phyloP scores from a whole-genome alignment of 2,113 vertebrate species.

The Hemiprocne comata region DNA sequence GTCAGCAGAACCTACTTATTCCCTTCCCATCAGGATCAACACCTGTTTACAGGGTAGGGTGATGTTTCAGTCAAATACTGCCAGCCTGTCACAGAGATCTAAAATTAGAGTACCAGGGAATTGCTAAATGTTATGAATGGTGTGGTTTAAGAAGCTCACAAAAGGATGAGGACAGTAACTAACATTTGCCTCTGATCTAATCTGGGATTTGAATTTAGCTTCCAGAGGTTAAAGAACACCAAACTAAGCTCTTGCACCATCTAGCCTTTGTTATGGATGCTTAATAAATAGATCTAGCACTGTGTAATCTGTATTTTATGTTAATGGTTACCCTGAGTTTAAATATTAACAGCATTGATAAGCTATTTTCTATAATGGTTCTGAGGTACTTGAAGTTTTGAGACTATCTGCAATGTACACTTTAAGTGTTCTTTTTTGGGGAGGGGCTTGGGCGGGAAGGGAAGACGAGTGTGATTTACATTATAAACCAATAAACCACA shows the following conservation, averaged over 20 bases:
- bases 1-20: slow-evolving; percentile 66
- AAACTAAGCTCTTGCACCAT: slow-evolving; percentile 34
- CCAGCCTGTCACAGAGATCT: slow-evolving; percentile 42
- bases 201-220: slow-evolving; percentile 40
- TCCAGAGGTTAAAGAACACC: slow-evolving; percentile 52
- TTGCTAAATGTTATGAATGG: slow-evolving; percentile 70
- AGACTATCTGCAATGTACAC: not conserved
- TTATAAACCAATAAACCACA: not conserved
- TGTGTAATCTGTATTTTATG: slow-evolving; percentile 8
- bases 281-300: slow-evolving; percentile 21
- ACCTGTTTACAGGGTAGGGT: slow-evolving; percentile 51
- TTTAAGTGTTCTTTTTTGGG: not conserved
- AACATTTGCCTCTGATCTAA: slow-evolving; percentile 64
- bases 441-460: not conserved
- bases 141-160: slow-evolving; percentile 58
- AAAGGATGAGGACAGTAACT: slow-evolving; percentile 61
- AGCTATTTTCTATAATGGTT: slow-evolving; percentile 1
- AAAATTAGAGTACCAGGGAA: slow-evolving; percentile 61
- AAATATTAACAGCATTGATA: slow-evolving; percentile 41
- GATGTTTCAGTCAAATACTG: slow-evolving; percentile 54
- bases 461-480: not conserved
- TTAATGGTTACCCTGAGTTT: slow-evolving; percentile 36
- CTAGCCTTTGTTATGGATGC: slow-evolving; percentile 34
- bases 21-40: slow-evolving; percentile 59
- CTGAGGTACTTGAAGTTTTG: not conserved